phyloP scores from a whole-genome alignment of 2,888 invertebrate species.

The Eurytoma adleriae region DNA sequence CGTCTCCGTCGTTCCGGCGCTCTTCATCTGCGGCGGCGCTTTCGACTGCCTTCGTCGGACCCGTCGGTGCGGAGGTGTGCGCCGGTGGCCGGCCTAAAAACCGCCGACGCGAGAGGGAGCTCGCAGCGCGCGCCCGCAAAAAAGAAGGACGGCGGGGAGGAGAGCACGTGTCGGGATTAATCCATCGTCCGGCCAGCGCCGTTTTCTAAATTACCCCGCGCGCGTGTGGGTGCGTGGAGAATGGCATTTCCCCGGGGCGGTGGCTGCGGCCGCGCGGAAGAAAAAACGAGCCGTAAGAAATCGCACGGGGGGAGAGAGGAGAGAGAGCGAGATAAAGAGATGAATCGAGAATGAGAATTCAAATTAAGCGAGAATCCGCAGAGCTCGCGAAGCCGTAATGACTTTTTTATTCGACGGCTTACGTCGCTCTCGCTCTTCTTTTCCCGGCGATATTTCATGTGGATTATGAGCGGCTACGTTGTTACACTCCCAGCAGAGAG shows the following conservation, averaged over 20 bases:
- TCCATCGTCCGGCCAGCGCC: slow-evolving; percentile 30
- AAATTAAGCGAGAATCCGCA: slow-evolving; percentile 28
- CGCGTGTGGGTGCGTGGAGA: neutral
- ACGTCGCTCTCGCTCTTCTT: neutral
- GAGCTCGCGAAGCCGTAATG: slow-evolving; percentile 1
- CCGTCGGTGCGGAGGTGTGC: slow-evolving; percentile 19
- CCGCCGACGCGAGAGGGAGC: neutral
- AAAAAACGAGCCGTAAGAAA: slow-evolving; percentile 28
- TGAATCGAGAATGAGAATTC: slow-evolving; percentile 15
- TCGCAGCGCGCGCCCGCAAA: neutral
- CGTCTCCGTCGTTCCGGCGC: neutral
- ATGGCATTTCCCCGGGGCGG: neutral
- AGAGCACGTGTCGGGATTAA: slow-evolving; percentile 25
- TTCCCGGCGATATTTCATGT: slow-evolving; percentile 6
- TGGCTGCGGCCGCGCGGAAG: slow-evolving; percentile 1
- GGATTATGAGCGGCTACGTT: slow-evolving; percentile 8
- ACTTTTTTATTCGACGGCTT: slow-evolving; percentile 10
- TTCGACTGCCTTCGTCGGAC: neutral
- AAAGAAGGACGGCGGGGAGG: neutral
- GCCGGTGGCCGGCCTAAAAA: slow-evolving; percentile 6
- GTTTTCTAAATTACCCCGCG: slow-evolving; percentile 39
- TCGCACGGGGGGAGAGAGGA: neutral
- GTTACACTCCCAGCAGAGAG: neutral
- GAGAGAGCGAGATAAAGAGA: neutral
- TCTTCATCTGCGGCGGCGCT: neutral